These are phyloP conservation scores for Brachylomia viminalis DNA, from an alignment of 2,888 invertebrate species.

Conservation along the genomic window DNA sequence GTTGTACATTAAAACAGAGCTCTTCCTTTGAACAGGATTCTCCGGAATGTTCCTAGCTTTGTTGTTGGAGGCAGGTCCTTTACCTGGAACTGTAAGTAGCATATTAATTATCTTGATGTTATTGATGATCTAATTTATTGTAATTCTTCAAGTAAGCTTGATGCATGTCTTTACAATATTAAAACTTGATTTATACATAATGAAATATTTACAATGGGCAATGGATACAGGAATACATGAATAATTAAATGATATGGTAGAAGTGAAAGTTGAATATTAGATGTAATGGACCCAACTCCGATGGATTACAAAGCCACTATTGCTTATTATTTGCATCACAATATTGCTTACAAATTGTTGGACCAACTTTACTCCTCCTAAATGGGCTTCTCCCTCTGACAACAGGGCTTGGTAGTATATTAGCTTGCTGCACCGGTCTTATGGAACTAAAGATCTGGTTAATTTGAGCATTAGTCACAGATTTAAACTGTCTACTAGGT, in stretches of 20 bases:
- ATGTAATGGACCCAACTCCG: constrained; percentile 46
- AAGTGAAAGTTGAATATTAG: constrained; percentile 7
- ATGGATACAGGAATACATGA: constrained; percentile 21
- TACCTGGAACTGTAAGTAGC: constrained; percentile 70
- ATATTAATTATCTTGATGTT: not conserved
- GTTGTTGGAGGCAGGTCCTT: constrained; percentile 64
- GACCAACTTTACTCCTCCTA: constrained; percentile 71
- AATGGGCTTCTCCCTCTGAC: constrained; percentile 73
- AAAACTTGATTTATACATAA: constrained; percentile 1
- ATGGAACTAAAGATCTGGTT: constrained; percentile 74
- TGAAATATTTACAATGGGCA: constrained; percentile 36
- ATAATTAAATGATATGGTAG: constrained; percentile 11
- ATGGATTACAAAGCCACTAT: constrained; percentile 52
- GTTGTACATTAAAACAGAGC: constrained; percentile 82
- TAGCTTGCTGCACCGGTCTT: constrained; percentile 62
- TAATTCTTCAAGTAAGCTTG: constrained; percentile 22
- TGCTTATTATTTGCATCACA: constrained; percentile 51
- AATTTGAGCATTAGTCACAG: constrained; percentile 72
- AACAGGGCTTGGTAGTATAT: constrained; percentile 71
- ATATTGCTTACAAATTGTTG: constrained; percentile 70
- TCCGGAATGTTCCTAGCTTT: constrained; percentile 67
- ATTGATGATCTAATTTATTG: not conserved
- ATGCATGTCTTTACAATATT: constrained; percentile 29
- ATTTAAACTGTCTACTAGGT: constrained; percentile 64
- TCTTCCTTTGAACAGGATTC: constrained; percentile 71